A percentile compares a stretch with the other conserved stretches of the same genome.
Evolutionary conservation across 2,113 vertebrate genomes (phyloP).

Genomic region (Axis porcinus): DNA sequence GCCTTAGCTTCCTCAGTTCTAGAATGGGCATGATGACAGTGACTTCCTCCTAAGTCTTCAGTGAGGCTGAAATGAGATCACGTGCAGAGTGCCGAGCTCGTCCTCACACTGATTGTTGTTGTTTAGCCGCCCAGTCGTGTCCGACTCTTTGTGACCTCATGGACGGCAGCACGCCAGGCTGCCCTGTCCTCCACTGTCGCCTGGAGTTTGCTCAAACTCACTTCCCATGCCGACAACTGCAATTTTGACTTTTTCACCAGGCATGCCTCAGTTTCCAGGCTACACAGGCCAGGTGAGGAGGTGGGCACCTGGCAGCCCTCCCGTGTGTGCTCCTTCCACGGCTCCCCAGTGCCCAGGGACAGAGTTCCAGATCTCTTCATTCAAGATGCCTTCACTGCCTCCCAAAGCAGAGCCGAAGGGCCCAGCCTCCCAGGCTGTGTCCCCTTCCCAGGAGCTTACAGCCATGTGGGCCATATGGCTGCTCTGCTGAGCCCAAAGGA

Average conservation of each 20-base stretch:
- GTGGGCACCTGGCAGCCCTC: neutral
- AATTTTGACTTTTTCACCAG: neutral
- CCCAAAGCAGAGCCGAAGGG: neutral
- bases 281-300: neutral
- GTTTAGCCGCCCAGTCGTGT: neutral
- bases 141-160: neutral
- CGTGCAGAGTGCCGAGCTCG: neutral
- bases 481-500: neutral
- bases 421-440: neutral
- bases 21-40: neutral
- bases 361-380: neutral
- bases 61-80: neutral
- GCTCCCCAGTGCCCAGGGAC: neutral
- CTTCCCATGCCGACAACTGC: neutral
- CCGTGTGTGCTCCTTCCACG: neutral
- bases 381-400: neutral
- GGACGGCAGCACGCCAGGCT: neutral
- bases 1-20: neutral
- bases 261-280: neutral
- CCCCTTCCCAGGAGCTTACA: neutral
- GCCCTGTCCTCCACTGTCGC: neutral
- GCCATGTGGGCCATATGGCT: rapidly evolving
- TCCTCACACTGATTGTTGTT: neutral
- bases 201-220: neutral
- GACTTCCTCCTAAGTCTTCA: too few species aligned